A percentile compares a stretch with the other conserved stretches of the same genome.
Conservation (phyloP, 2,888 invertebrate genomes). For the Cerceris ruficornis region DNA sequence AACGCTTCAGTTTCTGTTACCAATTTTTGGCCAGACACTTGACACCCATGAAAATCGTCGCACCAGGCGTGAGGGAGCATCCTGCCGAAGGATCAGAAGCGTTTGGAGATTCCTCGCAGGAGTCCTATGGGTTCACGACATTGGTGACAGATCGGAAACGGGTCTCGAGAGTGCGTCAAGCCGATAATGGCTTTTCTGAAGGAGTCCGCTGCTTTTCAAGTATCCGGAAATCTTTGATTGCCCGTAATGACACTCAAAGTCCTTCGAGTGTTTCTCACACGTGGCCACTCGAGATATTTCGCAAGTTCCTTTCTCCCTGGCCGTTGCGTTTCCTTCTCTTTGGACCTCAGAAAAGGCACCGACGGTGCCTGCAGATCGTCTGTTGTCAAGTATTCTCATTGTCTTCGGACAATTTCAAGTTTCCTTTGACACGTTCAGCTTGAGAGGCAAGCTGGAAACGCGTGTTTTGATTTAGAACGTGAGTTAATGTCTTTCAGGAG, state of each 20-base stretch:
- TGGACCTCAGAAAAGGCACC: conserved; percentile 28
- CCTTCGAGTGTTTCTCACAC: conserved; percentile 40
- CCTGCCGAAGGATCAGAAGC: conserved; percentile 39
- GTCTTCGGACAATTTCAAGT: conserved; percentile 20
- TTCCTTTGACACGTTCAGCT: conserved; percentile 42
- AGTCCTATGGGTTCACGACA: conserved; percentile 14
- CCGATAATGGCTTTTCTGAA: conserved; percentile 50
- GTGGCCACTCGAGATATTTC: conserved; percentile 66
- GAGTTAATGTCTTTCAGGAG: no score
- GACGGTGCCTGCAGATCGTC: conserved; percentile 53
- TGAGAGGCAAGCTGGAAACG: no score
- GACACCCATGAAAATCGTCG: conserved; percentile 60
- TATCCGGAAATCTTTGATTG: conserved; percentile 73
- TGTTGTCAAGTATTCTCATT: conserved; percentile 43
- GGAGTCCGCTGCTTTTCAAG: conserved; percentile 49
- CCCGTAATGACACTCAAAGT: conserved; percentile 55
- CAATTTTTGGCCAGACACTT: conserved; percentile 64
- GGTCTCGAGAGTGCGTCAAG: conserved; percentile 43
- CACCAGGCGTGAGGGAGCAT: conserved; percentile 53
- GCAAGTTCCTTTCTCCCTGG: conserved; percentile 56
- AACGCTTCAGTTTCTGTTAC: conserved; percentile 22
- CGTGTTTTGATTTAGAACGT: no score
- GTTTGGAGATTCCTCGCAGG: conserved; percentile 22
- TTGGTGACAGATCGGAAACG: conserved; percentile 66
- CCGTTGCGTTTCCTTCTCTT: conserved; percentile 49